Base-by-base conservation (phyloP, 2,113 vertebrate genomes). In the Martes martes region DNA sequence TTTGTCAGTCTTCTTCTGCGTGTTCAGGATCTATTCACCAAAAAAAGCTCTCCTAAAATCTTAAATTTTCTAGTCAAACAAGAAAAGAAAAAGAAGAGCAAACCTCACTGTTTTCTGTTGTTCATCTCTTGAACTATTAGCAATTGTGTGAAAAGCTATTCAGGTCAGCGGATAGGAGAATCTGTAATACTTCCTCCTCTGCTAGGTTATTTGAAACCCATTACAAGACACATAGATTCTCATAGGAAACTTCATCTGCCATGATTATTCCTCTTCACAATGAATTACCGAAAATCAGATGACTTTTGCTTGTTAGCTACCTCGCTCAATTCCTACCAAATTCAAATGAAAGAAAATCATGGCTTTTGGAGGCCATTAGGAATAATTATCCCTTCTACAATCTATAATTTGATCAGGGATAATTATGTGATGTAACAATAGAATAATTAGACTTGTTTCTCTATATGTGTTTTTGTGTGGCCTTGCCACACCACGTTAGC, bases 371-470 rank as follows among this genome's bases (percentile, higher is more conserved):
- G 76, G 90, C 91, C 94, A 96, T 95, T 94, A 94, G 80, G 82
- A 96, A 94, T 88, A 98, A 96, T 96, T 87, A 65, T 69, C 84
- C 71, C 59, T 94, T 92, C 65, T 82, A 88, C 95, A 94, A 96
- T 97, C 94, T 96, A 65, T 92, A 94, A 97, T 97, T 97, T 85
- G 90, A 95, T 97, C 80, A 15, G 42, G 85, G 84, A 94, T 96
- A 97, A 97, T 98, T 96, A 95, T 14, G 67, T 95, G 97, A 92
- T 92, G 31, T 90, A 90, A 98, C 97, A 97, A 97, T 92, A 96
- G 95, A 96, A 97, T 84, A 96, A 97, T 97, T 98, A 96, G 95
- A 85, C 88, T 95, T 94, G 63, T 96, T 94, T 97, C 92, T 87
- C 76, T 93, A 4, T 94, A 21, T 55, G 21, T 94, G 97, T 97